Conservation (phyloP, 2,888 invertebrate species). For the Polydrusus tereticollis region DNA sequence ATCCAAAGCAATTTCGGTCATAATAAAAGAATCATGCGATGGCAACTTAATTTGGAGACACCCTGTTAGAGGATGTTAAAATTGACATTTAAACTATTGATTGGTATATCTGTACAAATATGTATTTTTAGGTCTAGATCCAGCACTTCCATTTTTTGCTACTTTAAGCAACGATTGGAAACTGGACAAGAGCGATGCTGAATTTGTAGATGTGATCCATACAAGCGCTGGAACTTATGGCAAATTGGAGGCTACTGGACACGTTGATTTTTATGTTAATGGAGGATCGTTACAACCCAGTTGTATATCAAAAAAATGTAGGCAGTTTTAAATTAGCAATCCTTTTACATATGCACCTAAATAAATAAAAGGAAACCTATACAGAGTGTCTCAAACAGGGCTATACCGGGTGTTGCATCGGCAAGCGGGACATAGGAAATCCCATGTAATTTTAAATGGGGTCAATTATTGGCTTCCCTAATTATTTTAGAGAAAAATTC, state of each 20-base stretch:
- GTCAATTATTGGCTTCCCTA: no score
- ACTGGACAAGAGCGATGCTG: slow-evolving; percentile 84
- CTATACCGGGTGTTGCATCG: no score
- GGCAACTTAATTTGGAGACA: no score
- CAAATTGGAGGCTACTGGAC: slow-evolving; percentile 64
- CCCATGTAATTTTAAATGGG: no score
- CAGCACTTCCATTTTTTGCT: slow-evolving; percentile 75
- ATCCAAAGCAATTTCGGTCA: no score
- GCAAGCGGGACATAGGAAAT: no score
- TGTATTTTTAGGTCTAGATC: slow-evolving; percentile 71
- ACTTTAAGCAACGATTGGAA: slow-evolving; percentile 68
- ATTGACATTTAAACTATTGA: no score
- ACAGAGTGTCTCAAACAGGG: no score
- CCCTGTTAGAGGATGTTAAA: no score
- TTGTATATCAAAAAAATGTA: slow-evolving; percentile 57
- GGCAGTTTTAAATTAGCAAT: slow-evolving; percentile 22
- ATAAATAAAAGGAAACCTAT: no score
- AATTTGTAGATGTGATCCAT: slow-evolving; percentile 90
- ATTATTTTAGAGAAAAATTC: no score
- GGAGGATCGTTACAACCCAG: slow-evolving; percentile 68
- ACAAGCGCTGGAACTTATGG: slow-evolving; percentile 76
- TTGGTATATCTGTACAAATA: background rate
- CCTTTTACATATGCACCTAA: background rate
- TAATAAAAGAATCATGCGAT: no score
- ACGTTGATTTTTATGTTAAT: slow-evolving; percentile 76